A percentile compares a stretch with the other conserved stretches of the same genome.
Evolutionary conservation across 2,113 vertebrate species (phyloP).

Genomic region (Bos indicus): DNA sequence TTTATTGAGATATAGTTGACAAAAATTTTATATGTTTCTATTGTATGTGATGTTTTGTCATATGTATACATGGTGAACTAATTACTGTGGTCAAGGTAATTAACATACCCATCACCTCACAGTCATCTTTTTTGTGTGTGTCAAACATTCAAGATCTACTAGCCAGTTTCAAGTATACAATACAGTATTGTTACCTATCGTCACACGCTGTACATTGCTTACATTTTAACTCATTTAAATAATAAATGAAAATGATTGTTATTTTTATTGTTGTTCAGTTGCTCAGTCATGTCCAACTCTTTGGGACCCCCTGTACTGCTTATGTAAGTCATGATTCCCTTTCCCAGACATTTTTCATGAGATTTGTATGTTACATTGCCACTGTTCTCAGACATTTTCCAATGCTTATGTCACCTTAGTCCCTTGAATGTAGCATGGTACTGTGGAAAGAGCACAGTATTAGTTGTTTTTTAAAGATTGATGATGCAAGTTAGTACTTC

Average conservation of each 20-base stretch:
- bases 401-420: not conserved
- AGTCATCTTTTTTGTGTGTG: not conserved
- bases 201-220: not conserved
- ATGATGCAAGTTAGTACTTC: not conserved
- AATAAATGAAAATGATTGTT: not conserved
- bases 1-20: not conserved
- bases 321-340: not conserved
- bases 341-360: not conserved
- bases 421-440: not conserved
- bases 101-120: not conserved
- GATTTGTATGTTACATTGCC: not conserved
- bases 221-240: constrained; percentile 27
- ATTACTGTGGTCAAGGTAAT: not conserved
- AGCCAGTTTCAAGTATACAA: not conserved
- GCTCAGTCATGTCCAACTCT: not conserved
- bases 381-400: not conserved
- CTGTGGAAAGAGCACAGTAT: not conserved
- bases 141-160: not conserved
- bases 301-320: not conserved
- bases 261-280: not conserved
- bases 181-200: not conserved
- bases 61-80: not conserved
- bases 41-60: not conserved
- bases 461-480: not conserved
- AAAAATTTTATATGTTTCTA: not conserved